Evolutionary conservation across 2,113 vertebrate species (phyloP).

Genomic region (Delphinapterus leucas): DNA sequence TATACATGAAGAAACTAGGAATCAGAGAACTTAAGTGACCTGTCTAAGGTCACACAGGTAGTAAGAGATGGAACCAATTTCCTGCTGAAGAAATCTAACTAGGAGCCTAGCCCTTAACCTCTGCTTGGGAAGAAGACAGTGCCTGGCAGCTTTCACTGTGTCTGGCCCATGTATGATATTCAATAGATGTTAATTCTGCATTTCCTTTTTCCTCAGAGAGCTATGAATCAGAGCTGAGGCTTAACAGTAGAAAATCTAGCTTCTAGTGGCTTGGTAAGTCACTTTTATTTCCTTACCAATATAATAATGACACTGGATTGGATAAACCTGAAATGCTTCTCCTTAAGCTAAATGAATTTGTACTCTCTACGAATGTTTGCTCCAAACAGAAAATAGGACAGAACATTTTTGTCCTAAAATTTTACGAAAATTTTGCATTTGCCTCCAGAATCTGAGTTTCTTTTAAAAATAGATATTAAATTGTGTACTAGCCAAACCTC

Average conservation of each 20-base stretch:
- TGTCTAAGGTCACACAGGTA: background rate
- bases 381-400: background rate
- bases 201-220: constrained; percentile 1
- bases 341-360: background rate
- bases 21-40: background rate
- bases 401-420: background rate
- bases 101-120: background rate
- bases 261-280: background rate
- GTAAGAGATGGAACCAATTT: background rate
- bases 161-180: background rate
- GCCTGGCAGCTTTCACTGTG: fast-evolving
- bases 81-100: background rate
- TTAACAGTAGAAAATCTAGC: background rate
- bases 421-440: background rate
- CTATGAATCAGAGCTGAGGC: background rate
- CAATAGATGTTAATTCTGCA: background rate
- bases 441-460: background rate
- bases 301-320: background rate
- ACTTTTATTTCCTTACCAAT: background rate
- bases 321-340: background rate
- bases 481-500: background rate
- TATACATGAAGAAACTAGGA: background rate
- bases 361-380: background rate
- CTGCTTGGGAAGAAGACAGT: background rate
- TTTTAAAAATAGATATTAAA: background rate